These are phyloP conservation scores for Tinea pellionella DNA, from an alignment of 2,888 invertebrate genomes.

Conservation along the genomic window DNA sequence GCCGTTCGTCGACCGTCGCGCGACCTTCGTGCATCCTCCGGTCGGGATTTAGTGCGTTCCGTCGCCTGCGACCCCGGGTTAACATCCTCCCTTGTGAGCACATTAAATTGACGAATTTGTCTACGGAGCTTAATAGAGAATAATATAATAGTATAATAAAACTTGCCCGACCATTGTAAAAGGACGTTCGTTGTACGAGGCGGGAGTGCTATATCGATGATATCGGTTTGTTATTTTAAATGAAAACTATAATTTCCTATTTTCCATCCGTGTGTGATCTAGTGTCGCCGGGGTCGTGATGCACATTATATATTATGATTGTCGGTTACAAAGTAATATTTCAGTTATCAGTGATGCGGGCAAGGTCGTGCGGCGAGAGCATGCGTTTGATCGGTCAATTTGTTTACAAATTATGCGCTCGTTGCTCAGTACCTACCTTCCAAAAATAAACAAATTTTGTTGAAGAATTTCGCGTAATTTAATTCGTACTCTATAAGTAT, in stretches of 20 bases:
- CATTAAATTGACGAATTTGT: slow-evolving; percentile 15
- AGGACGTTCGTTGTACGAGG: too few relatives aligned
- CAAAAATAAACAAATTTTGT: neutral
- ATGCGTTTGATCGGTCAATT: neutral
- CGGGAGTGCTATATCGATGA: too few relatives aligned
- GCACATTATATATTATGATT: neutral
- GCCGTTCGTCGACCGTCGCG: slow-evolving; percentile 33
- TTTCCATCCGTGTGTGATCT: too few relatives aligned
- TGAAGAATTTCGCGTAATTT: neutral
- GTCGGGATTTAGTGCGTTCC: slow-evolving; percentile 38
- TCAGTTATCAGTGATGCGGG: neutral
- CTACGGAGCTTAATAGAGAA: neutral
- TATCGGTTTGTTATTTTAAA: too few relatives aligned
- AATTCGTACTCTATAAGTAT: neutral
- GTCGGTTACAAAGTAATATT: neutral
- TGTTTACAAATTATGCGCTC: neutral
- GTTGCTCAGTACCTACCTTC: neutral
- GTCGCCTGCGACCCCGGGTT: slow-evolving; percentile 33
- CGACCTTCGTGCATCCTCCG: slow-evolving; percentile 53
- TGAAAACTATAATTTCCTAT: too few relatives aligned
- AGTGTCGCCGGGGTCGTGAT: too few relatives aligned
- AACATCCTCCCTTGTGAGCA: slow-evolving; percentile 33
- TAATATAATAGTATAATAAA: neutral
- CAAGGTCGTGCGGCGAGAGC: neutral
- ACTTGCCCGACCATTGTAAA: too few relatives aligned